Base-by-base conservation (phyloP, 2,797 vertebrate genomes). In the Melanotaenia boesemani region DNA sequence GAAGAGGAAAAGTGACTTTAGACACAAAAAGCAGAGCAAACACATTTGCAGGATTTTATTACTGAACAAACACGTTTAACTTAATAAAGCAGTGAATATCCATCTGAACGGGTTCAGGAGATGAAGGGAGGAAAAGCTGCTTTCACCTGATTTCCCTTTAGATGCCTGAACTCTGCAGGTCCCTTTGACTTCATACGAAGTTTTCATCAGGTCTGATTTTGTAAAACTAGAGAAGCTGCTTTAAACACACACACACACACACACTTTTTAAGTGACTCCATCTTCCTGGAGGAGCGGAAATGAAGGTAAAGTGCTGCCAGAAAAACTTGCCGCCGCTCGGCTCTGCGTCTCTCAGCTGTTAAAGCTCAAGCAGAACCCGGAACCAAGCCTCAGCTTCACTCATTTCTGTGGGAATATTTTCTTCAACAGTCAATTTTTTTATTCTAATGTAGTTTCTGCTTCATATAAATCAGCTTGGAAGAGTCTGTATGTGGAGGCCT, bases 81-180 rank as follows among this genome's bases (percentile, higher is more conserved):
- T 81, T 66, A 70, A 79, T 73, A 32, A 82, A 89, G 84, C 80
- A 60, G 59, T 70, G 74, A 77, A 79, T 73, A 71, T 69, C 32
- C 15, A 46, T 28, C 72, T 70, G 41, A 68, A 71, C 52, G 13
- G 24, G 26, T 60, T 77, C 48, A 20, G 70, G 15, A 30, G 54
- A 67, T 15, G 39, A 56, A 34, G 52, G 15, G 20, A 59, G 57
- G 5, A 41, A 34, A 10, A 62, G 32, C 39, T 5, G 54, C 28
- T 39, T 60, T 13, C 1, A 63, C 54, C 39, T 5, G 1, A 60
- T 71, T 85, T 86, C 79, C 88, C 77, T 85, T 92, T 85, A 24
- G 2, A 24, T n/a, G 48, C n/a, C 34, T 34, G 28, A 69, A 46
- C 6, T 6, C 18, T 61, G 22, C 54, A 13, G 34, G 69, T 86